Conservation (phyloP, 2,113 vertebrate species). For the Cheilinus undulatus region DNA sequence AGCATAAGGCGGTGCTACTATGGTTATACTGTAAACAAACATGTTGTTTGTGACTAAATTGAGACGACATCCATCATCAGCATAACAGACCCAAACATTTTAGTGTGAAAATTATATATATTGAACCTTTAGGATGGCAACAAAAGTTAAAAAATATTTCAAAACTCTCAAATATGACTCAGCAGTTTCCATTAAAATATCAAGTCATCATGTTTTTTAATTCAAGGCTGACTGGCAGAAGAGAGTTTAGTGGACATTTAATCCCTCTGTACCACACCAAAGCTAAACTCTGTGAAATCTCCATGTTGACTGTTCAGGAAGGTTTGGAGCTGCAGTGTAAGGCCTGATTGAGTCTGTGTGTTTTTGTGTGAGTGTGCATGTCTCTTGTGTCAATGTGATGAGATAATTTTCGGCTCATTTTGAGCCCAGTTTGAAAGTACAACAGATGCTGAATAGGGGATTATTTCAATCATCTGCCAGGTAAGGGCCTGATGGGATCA, state of each 20-base stretch:
- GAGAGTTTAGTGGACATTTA: constrained; percentile 22
- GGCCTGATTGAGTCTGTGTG: not conserved
- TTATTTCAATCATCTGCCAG: constrained; percentile 52
- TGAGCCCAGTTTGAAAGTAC: constrained; percentile 40
- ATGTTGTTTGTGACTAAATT: too few relatives aligned
- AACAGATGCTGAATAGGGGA: constrained; percentile 50
- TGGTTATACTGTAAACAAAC: too few relatives aligned
- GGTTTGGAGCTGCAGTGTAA: constrained; percentile 18
- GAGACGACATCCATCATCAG: too few relatives aligned
- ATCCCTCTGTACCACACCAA: constrained; percentile 52
- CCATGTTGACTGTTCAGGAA: constrained; percentile 47
- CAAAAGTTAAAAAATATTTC: too few relatives aligned
- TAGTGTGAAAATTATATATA: too few relatives aligned
- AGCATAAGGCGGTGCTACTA: too few relatives aligned
- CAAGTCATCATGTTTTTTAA: not conserved
- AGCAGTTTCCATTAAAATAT: too few relatives aligned
- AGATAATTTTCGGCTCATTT: constrained; percentile 32
- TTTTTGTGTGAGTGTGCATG: not conserved
- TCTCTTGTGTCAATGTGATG: constrained; percentile 1
- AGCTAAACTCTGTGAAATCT: constrained; percentile 32
- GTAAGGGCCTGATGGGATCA: constrained; percentile 24
- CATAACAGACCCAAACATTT: too few relatives aligned
- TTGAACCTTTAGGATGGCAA: too few relatives aligned
- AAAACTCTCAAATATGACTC: too few relatives aligned
- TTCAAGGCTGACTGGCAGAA: not conserved